phyloP scores from a whole-genome alignment of 2,888 invertebrate species.

The Pomacea canaliculata region DNA sequence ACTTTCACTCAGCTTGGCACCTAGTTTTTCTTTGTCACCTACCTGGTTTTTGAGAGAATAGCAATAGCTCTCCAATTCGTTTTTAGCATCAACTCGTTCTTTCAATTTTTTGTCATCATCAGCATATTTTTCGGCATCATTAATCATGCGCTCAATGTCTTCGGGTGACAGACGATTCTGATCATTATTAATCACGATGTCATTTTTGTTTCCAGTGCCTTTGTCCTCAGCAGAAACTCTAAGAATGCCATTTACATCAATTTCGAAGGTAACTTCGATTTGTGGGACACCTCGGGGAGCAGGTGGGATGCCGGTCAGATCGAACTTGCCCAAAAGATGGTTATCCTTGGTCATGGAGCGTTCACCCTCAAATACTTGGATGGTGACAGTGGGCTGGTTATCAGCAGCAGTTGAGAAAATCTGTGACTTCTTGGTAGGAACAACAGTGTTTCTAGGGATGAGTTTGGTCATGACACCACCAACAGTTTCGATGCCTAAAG shows the following conservation, averaged over 20 bases:
- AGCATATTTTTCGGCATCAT: constrained; percentile 98
- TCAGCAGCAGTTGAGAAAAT: constrained; percentile 99
- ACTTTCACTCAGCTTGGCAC: constrained; percentile 87
- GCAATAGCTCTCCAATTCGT: constrained; percentile 93
- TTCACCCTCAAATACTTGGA: constrained; percentile 97
- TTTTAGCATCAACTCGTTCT: constrained; percentile 92
- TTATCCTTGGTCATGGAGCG: constrained; percentile 99
- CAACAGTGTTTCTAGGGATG: constrained; percentile 97
- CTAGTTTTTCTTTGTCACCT: constrained; percentile 95
- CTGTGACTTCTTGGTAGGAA: constrained; percentile 99
- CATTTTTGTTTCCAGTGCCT: constrained; percentile 98
- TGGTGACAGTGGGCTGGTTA: constrained; percentile 98
- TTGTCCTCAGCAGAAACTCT: constrained; percentile 95
- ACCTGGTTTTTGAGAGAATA: constrained; percentile 98
- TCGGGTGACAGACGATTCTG: constrained; percentile 97
- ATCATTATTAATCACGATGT: constrained; percentile 98
- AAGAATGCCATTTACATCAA: constrained; percentile 73
- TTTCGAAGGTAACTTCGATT: constrained; percentile 72
- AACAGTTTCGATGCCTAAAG: constrained; percentile 99
- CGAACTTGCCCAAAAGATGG: constrained; percentile 97
- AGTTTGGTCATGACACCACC: constrained; percentile 99
- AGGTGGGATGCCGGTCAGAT: constrained; percentile 95
- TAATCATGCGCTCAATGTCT: constrained; percentile 99
- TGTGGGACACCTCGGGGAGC: constrained; percentile 72
- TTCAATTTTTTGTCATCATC: constrained; percentile 93